phyloP scores from a whole-genome alignment of 2,797 vertebrate species.

The Onychomys torridus region DNA sequence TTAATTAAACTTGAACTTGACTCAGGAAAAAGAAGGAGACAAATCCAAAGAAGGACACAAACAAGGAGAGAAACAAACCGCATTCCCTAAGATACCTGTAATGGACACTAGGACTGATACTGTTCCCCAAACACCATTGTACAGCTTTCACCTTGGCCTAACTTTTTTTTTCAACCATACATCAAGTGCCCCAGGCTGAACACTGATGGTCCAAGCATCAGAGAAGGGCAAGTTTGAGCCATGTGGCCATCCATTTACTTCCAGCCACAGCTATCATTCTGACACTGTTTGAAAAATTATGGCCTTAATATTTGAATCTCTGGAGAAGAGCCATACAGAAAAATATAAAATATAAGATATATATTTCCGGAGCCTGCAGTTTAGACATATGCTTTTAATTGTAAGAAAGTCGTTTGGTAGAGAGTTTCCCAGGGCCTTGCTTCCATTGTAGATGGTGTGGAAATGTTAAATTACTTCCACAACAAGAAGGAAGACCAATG shows the following conservation, averaged over 20 bases:
- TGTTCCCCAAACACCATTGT: neutral
- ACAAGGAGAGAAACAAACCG: neutral
- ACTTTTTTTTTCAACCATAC: neutral
- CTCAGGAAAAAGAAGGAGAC: neutral
- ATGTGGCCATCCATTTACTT: neutral
- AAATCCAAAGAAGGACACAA: neutral
- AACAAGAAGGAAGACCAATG: neutral
- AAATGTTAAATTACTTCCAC: neutral
- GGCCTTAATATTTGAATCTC: constrained; percentile 72
- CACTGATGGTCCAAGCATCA: neutral
- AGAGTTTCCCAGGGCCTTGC: neutral
- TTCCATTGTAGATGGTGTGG: neutral
- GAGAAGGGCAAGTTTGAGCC: neutral
- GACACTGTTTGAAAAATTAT: constrained; percentile 56
- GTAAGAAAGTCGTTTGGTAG: neutral
- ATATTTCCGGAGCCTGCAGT: constrained; percentile 42
- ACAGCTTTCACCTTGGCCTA: too few species aligned
- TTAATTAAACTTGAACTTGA: too few species aligned
- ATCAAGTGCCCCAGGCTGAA: neutral
- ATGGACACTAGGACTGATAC: neutral
- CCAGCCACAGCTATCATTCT: neutral
- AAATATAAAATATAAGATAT: constrained; percentile 60
- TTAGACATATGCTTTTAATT: constrained; percentile 71
- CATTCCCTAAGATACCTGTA: neutral
- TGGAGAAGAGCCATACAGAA: constrained; percentile 46